Conservation (phyloP, 2,888 invertebrate genomes). For the Aelia acuminata region DNA sequence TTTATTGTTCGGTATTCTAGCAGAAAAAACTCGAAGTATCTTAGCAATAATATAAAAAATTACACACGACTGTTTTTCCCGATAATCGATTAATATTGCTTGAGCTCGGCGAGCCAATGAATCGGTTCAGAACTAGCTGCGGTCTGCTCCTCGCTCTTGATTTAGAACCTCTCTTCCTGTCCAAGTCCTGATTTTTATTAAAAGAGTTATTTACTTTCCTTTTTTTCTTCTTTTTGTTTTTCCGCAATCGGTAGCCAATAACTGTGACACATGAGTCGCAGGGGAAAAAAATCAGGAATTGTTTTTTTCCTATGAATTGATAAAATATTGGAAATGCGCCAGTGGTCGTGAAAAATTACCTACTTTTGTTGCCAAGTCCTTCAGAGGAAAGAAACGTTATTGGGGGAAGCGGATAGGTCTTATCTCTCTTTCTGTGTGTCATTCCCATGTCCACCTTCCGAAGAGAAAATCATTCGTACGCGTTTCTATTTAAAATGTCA, state of each 20-base stretch:
- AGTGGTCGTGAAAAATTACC: background rate
- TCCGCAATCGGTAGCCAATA: background rate
- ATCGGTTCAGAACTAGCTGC: background rate
- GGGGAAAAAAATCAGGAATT: background rate
- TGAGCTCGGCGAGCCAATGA: background rate
- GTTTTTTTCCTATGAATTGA: slow-evolving; percentile 14
- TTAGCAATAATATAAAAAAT: no score
- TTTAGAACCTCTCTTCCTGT: background rate
- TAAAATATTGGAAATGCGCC: slow-evolving; percentile 30
- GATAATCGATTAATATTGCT: no score
- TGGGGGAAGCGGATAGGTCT: background rate
- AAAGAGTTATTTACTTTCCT: background rate
- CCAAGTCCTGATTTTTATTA: background rate
- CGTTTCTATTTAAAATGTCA: no score
- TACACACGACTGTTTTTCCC: no score
- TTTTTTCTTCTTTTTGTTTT: background rate
- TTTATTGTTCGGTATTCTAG: no score
- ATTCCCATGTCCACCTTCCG: background rate
- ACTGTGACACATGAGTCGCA: background rate
- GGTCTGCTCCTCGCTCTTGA: background rate
- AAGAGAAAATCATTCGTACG: background rate
- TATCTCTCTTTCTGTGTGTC: background rate
- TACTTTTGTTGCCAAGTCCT: slow-evolving; percentile 19
- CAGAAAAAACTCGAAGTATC: no score
- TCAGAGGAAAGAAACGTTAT: background rate